Conservation (phyloP, 2,797 vertebrate species). For the Craterocephalus amniculus region DNA sequence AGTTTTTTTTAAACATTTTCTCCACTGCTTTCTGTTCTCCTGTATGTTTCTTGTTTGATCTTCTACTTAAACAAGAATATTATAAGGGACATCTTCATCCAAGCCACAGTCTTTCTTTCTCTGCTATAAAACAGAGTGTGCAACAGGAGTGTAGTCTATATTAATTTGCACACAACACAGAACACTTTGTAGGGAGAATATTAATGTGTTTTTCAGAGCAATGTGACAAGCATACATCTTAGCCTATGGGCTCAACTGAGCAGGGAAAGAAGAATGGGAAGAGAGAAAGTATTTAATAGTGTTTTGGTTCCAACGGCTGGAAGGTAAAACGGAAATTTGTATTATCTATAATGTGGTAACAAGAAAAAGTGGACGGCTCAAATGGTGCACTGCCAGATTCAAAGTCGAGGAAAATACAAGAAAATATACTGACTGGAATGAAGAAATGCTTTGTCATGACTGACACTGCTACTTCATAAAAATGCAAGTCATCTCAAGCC, state of each 20-base stretch:
- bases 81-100: slow-evolving; percentile 42
- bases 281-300: slow-evolving; percentile 68
- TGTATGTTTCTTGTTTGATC: slow-evolving; percentile 27
- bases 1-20: slow-evolving; percentile 5
- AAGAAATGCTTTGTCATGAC: slow-evolving; percentile 24
- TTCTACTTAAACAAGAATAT: slow-evolving; percentile 28
- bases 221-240: slow-evolving; percentile 69
- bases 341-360: slow-evolving; percentile 77
- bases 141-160: slow-evolving; percentile 39
- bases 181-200: slow-evolving; percentile 66
- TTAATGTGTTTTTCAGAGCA: slow-evolving; percentile 68
- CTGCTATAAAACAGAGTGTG: slow-evolving; percentile 40
- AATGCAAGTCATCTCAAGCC: slow-evolving; percentile 11
- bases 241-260: slow-evolving; percentile 70
- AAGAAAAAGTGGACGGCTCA: slow-evolving; percentile 58
- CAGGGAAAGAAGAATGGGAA: slow-evolving; percentile 65
- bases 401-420: slow-evolving; percentile 13
- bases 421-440: slow-evolving; percentile 11
- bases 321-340: slow-evolving; percentile 72
- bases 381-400: slow-evolving; percentile 39
- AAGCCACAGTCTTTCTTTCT: slow-evolving; percentile 25
- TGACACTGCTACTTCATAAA: slow-evolving; percentile 10
- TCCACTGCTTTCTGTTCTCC: slow-evolving; percentile 41
- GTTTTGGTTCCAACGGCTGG: slow-evolving; percentile 67
- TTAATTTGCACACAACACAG: slow-evolving; percentile 68